Base-by-base conservation (phyloP, 2,113 vertebrate genomes). In the Smithornis capensis region DNA sequence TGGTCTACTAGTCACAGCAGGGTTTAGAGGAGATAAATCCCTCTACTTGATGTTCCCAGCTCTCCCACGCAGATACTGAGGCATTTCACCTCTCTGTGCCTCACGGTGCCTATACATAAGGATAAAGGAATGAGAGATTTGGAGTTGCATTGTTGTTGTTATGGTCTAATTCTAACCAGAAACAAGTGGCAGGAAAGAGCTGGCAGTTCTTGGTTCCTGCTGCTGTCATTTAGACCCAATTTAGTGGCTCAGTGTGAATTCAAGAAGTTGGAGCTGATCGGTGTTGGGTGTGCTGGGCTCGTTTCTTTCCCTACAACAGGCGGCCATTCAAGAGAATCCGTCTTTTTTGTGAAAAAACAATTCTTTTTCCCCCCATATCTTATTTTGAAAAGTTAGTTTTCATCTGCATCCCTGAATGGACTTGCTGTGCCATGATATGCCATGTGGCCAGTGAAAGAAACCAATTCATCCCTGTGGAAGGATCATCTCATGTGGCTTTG, bases 1-100 rank as follows among this genome's bases (percentile, higher is more conserved):
- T 56, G 86, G 91, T 96, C 77, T 95, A 25, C 91, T 84, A 60
- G 80, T 81, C 80, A 93, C 83, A 93, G 86, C 73, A 81, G 52
- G 33, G 35, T 73, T 89, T 75, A 70, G 68, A 47, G 76, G 44
- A 71, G 91, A 92, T 89, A 93, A 87, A 92, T 94, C 65, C 56
- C 56, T 84, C 64, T 91, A 22, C 83, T 90, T 59, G 56, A 78
- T 91, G 80, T 91, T 95, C 86, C 60, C 47, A 75, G 59, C 35
- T 68, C 91, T 95, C 68, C 77, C 33, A 60, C 10, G 2, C 73
- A 78, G 73, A 75, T 81, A 68, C 38, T 19, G 55, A 83, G 52
- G 52, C 17, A 0, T 92, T 95, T 93, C 68, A 89, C 56, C 68
- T 90, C 57, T 49, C 71, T 77, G 31, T 4, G 5, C 79, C 49